Conservation (phyloP, 2,113 vertebrate genomes). For the Malurus alboscapulatus region DNA sequence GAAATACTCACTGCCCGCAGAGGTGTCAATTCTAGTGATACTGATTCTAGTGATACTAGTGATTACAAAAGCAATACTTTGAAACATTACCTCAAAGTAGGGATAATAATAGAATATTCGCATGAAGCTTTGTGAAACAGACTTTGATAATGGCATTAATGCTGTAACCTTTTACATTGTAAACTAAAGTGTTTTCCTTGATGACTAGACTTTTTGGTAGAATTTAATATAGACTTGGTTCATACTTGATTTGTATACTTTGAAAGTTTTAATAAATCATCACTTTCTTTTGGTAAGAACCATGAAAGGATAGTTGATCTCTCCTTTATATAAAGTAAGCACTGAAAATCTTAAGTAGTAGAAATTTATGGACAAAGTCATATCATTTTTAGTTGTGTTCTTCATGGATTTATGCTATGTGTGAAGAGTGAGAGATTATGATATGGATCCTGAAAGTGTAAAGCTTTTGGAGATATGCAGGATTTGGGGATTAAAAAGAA, state of each 20-base stretch:
- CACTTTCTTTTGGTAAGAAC: background rate
- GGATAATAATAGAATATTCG: background rate
- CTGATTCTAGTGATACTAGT: background rate
- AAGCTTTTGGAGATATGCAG: background rate
- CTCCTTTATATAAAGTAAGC: background rate
- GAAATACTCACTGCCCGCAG: background rate
- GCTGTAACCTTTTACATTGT: background rate
- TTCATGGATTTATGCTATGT: background rate
- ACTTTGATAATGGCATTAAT: background rate
- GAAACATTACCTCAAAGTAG: background rate
- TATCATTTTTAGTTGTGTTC: background rate
- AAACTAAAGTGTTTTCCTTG: background rate
- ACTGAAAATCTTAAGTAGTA: background rate
- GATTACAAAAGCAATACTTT: background rate
- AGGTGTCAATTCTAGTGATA: background rate
- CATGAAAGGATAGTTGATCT: background rate
- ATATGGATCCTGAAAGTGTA: background rate
- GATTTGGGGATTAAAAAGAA: background rate
- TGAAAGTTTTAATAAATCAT: background rate
- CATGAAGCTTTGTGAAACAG: background rate
- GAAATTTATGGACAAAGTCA: background rate
- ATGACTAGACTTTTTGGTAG: background rate
- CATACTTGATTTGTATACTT: accelerated
- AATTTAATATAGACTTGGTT: background rate
- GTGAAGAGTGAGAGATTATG: background rate